A percentile compares a stretch with the other conserved stretches of the same genome.
phyloP scores from a whole-genome alignment of 2,113 vertebrate genomes.

The Hymenochirus boettgeri region DNA sequence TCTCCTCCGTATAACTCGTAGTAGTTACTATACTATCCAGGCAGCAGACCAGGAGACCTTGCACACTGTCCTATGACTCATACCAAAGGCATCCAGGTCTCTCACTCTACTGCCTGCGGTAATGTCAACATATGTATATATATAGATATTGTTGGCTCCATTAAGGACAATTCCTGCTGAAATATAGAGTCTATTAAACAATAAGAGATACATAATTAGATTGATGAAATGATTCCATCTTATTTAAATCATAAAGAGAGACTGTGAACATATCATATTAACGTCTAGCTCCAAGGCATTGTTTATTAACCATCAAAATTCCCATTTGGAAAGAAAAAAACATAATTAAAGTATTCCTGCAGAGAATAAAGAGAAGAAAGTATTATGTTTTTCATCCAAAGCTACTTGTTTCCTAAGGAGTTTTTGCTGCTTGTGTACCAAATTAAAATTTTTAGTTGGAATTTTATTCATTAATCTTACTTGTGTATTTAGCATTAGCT shows the following conservation, averaged over 20 bases:
- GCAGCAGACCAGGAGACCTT: too few species aligned
- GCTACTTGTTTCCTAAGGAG: conserved; percentile 22
- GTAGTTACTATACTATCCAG: too few species aligned
- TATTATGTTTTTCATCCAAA: conserved; percentile 29
- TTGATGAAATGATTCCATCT: conserved; percentile 26
- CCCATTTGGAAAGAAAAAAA: conserved; percentile 28
- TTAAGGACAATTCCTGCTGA: background rate
- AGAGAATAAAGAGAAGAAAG: conserved; percentile 25
- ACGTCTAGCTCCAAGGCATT: conserved; percentile 23
- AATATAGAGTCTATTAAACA: conserved; percentile 4
- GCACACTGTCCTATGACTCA: too few species aligned
- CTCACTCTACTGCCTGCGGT: too few species aligned
- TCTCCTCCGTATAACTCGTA: too few species aligned
- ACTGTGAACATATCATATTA: conserved; percentile 9
- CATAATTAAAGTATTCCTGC: conserved; percentile 40
- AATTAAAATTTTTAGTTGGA: conserved; percentile 17
- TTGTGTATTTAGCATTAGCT: conserved; percentile 23
- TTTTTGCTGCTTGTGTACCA: conserved; percentile 23
- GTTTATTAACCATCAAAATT: conserved; percentile 32
- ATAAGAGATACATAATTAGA: conserved; percentile 19
- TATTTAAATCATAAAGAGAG: conserved; percentile 4
- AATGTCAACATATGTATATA: too few species aligned
- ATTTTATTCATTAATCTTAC: conserved; percentile 27
- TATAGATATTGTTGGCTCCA: too few species aligned
- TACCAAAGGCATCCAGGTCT: too few species aligned